Base-by-base conservation (phyloP, 2,113 vertebrate species). In the Rhynchopsitta pachyrhyncha region DNA sequence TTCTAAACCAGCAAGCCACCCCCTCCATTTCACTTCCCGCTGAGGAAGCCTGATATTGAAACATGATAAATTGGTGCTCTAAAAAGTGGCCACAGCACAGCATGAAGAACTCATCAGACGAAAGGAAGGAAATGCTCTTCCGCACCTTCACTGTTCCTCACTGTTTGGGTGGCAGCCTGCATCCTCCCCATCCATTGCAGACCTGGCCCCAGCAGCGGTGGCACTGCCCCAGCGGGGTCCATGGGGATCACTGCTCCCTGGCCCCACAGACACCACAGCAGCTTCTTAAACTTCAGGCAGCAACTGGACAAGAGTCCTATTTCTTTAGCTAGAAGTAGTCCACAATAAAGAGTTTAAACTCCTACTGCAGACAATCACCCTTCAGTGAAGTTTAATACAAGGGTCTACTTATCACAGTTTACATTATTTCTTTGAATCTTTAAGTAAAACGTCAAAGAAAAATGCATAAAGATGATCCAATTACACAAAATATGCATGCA, bases 351-450 rank as follows among this genome's bases (percentile, higher is more conserved):
- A 59, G 24, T 5, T 53, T 33, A 33, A 71, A 42, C 25, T 47
- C 35, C 50, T 41, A 13, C 55, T 52, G 17, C 18, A 55, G 57
- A 10, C n/a, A 67, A 22, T 47, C 19, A 29, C 33, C 23, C n/a
- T 77, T 62, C 25, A 23, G 39, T 37, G 14, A 57, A 67, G 27
- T 39, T 71, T 60, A 35, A 60, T 13, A 60, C 33, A 53, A 60
- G 31, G 23, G 29, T 49, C 59, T 67, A 19, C 23, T 90, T 70
- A 98, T 97, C 92, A 96, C 95, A 93, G 98, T 98, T 97, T 98
- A 98, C 7, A 98, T 97, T 85, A 97, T 98, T 78, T 98, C 98
- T 91, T 98, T 98, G 0, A 95, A 97, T 92, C 98, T 67, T 81
- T 1, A 66, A 41, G 57, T 52, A 57, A 57, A 53, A 59, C 23